Conservation (phyloP, 2,888 invertebrate species). For the Barypeithes pellucidus region DNA sequence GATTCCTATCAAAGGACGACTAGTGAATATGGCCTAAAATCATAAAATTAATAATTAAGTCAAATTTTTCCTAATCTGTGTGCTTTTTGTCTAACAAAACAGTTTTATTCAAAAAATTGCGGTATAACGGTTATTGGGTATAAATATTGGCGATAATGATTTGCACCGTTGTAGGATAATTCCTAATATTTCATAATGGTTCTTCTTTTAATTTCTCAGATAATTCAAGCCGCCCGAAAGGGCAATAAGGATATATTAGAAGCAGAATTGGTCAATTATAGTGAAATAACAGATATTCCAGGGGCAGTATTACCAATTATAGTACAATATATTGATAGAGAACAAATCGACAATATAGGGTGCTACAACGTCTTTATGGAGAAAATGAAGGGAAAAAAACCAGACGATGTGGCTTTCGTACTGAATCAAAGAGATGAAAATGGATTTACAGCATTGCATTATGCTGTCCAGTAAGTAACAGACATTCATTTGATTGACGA, state of each 20-base stretch:
- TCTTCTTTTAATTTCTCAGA: slow-evolving; percentile 53
- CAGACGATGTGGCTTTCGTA: slow-evolving; percentile 64
- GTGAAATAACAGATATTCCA: slow-evolving; percentile 57
- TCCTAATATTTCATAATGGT: too few species aligned
- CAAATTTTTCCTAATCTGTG: too few species aligned
- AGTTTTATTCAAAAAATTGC: too few species aligned
- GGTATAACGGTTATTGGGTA: too few species aligned
- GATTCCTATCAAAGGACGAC: too few species aligned
- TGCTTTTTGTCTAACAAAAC: too few species aligned
- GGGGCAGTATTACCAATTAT: slow-evolving; percentile 73
- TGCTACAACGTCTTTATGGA: slow-evolving; percentile 78
- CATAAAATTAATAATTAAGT: too few species aligned
- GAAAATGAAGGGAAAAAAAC: slow-evolving; percentile 56
- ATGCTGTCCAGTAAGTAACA: slow-evolving; percentile 70
- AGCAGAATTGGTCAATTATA: slow-evolving; percentile 67
- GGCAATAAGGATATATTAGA: slow-evolving; percentile 75
- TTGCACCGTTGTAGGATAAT: too few species aligned
- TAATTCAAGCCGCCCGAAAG: slow-evolving; percentile 77
- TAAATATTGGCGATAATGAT: too few species aligned
- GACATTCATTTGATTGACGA: not conserved
- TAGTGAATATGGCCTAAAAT: too few species aligned
- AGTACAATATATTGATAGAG: slow-evolving; percentile 57
- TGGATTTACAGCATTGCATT: slow-evolving; percentile 73
- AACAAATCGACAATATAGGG: slow-evolving; percentile 58
- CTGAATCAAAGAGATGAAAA: slow-evolving; percentile 65